Evolutionary conservation across 2,888 invertebrate genomes (phyloP).

Genomic region (Gastracanthus pulcherrimus): DNA sequence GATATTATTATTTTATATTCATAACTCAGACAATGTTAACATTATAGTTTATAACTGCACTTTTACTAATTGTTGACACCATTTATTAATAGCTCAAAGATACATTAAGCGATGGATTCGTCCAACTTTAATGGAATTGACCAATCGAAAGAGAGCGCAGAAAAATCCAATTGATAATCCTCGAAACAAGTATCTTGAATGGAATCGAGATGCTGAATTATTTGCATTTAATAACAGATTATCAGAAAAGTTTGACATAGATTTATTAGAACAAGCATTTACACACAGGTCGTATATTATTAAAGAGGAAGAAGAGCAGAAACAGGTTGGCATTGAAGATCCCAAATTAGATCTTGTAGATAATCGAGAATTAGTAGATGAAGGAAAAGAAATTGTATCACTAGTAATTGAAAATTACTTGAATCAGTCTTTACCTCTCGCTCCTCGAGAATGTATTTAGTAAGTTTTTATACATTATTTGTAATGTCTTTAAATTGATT

Average conservation of each 20-base stretch:
- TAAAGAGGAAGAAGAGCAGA: slow-evolving; percentile 84
- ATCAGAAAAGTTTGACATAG: slow-evolving; percentile 88
- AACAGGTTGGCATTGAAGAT: slow-evolving; percentile 84
- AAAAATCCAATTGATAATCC: slow-evolving; percentile 65
- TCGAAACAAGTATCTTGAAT: slow-evolving; percentile 86
- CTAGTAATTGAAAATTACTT: slow-evolving; percentile 85
- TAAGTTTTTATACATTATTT: slow-evolving; percentile 66
- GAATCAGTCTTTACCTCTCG: slow-evolving; percentile 83
- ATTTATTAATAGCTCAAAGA: slow-evolving; percentile 71
- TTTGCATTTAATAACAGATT: slow-evolving; percentile 92
- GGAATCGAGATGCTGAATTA: slow-evolving; percentile 93
- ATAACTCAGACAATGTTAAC: no score
- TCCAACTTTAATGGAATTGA: slow-evolving; percentile 83
- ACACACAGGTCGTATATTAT: slow-evolving; percentile 88
- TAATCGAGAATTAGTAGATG: slow-evolving; percentile 84
- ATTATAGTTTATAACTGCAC: background rate
- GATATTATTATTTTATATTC: background rate
- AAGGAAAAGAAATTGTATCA: slow-evolving; percentile 84
- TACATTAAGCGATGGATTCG: slow-evolving; percentile 82
- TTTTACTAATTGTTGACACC: background rate
- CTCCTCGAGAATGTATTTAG: slow-evolving; percentile 87
- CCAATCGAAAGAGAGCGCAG: slow-evolving; percentile 79
- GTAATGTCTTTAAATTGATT: background rate
- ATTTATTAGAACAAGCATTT: slow-evolving; percentile 87
- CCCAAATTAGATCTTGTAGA: slow-evolving; percentile 81